Evolutionary conservation across 2,113 vertebrate genomes (phyloP), one percentile per base, ranked within the genome.

Genomic region (Xenus cinereus): DNA sequence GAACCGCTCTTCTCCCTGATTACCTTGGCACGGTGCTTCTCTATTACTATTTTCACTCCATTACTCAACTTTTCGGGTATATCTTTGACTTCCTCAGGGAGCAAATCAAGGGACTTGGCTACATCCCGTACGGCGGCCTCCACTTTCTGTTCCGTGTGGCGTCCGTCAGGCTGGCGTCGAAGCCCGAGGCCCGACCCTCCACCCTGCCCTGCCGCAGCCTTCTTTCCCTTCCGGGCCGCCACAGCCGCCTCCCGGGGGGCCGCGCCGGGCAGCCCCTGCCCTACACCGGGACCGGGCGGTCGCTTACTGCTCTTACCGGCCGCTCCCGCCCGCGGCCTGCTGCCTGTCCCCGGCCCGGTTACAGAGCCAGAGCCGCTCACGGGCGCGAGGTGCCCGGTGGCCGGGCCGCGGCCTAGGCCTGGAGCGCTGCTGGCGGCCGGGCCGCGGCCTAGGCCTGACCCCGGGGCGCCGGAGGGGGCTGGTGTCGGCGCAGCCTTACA

Each of bases 401-500:
- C 14, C 26, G 39, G 41, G 12, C 22, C 12, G 8, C 3, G n/a
- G 53, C 79, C 53, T 50, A 39, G 53, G 43, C n/a, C 17, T 24
- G 32, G 14, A 30, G 59, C 22, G 12, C 15, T 33, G 35, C 6
- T 16, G 48, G 62, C 24, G 6, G 46, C 48, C 12, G 22, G 18
- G 45, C 35, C n/a, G 6, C 18, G 18, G 45, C 10, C 14, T 21
- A 2, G 69, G 26, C 12, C 10, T 46, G 46, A 48, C 46, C 46
- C 18, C 46, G 14, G 13, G 13, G 48, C 48, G 48, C 48, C 14
- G 48, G 46, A 20, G 10, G 73, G 7, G 9, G 9, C 27, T 0
- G 50, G 5, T 10, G 21, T 32, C 63, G 88, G 92, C 27, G 92
- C 94, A 95, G 97, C 93, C 71, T 98, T 99, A 96, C 99, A 99